Percentiles rank a stretch among this genome's conserved stretches.
phyloP scores from a whole-genome alignment of 2,797 vertebrate genomes.

The Epinephelus coioides region DNA sequence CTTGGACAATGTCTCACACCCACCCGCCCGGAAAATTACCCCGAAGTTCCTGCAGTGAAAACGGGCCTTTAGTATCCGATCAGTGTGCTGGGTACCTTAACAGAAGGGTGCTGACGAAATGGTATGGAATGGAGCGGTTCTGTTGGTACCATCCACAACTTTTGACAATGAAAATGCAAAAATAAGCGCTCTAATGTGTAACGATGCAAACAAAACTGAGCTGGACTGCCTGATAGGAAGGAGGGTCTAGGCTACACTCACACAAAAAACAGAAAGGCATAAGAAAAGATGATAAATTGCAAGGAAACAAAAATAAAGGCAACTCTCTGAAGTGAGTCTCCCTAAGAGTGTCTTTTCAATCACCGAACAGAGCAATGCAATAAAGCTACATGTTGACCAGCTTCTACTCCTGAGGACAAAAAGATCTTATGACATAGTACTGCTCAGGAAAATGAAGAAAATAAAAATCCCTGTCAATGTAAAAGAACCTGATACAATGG shows the following conservation, averaged over 20 bases:
- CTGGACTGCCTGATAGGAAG: too few relatives aligned
- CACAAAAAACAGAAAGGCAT: conserved; percentile 21
- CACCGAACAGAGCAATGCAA: conserved; percentile 32
- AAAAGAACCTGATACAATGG: not conserved
- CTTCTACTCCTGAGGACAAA: conserved; percentile 2
- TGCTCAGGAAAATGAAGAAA: conserved; percentile 1
- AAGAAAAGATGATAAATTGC: conserved; percentile 35
- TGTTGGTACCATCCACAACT: too few relatives aligned
- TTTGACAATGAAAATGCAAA: too few relatives aligned
- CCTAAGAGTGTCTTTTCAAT: conserved; percentile 23
- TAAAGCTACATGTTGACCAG: conserved; percentile 41
- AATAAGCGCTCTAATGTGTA: too few relatives aligned
- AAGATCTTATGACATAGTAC: not conserved
- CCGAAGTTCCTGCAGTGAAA: too few relatives aligned
- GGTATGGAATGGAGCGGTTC: too few relatives aligned
- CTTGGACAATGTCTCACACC: too few relatives aligned
- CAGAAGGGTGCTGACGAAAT: too few relatives aligned
- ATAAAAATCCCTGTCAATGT: not conserved
- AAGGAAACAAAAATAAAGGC: conserved; percentile 21
- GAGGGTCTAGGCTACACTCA: not conserved
- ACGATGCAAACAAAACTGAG: too few relatives aligned
- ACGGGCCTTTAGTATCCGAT: too few relatives aligned
- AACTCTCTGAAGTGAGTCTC: not conserved
- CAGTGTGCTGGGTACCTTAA: too few relatives aligned
- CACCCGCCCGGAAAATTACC: too few relatives aligned